Percentiles rank a stretch among this genome's conserved stretches.
phyloP scores from a whole-genome alignment of 2,113 vertebrate genomes.

The Cebus imitator region DNA sequence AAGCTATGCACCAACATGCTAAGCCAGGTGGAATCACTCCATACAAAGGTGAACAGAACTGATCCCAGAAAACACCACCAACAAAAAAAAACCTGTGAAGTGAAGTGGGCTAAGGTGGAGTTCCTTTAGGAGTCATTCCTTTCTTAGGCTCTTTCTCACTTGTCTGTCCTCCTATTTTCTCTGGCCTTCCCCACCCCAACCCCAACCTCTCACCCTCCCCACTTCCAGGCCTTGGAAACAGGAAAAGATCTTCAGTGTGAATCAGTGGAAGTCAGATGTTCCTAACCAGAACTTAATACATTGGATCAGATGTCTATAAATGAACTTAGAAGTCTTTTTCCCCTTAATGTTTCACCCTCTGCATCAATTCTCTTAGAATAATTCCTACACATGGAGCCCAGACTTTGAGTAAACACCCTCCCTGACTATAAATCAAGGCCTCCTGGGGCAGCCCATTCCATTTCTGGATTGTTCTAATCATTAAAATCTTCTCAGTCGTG shows the following conservation, averaged over 20 bases:
- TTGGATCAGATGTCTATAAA: conserved; percentile 17
- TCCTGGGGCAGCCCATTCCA: conserved; percentile 34
- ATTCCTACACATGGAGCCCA: background rate
- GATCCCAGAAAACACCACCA: background rate
- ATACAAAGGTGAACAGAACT: background rate
- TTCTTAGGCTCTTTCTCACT: background rate
- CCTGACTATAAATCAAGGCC: conserved; percentile 57
- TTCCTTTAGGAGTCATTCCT: background rate
- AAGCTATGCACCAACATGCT: background rate
- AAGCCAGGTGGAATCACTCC: background rate
- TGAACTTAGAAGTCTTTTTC: background rate
- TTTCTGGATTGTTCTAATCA: conserved; percentile 56
- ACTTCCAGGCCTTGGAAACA: background rate
- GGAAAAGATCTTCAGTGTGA: background rate
- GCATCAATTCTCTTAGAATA: conserved; percentile 26
- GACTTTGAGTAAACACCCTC: conserved; percentile 37
- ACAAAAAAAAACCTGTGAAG: background rate
- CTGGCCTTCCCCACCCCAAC: background rate
- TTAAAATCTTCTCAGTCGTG: conserved; percentile 44
- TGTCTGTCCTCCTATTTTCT: background rate
- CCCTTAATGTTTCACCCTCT: background rate
- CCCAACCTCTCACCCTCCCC: background rate
- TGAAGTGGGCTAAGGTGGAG: background rate
- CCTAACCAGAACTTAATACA: background rate
- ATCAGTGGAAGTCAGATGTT: background rate